Conservation (phyloP, 2,888 invertebrate genomes). For the Ommatoiulus sabulosus region DNA sequence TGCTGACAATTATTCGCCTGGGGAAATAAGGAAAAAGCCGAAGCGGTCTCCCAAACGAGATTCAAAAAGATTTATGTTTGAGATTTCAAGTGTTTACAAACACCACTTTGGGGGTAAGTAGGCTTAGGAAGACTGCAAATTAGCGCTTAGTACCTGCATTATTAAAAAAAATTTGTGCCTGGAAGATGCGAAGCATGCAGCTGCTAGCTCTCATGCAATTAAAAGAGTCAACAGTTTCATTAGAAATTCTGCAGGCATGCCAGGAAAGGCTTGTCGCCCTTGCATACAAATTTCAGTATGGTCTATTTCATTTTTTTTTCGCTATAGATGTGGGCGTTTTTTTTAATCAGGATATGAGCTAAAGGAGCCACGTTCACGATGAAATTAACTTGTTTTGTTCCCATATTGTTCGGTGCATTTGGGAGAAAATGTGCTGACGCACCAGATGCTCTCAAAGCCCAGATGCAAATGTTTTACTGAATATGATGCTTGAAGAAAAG, state of each 20-base stretch:
- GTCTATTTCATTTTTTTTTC: too few species aligned
- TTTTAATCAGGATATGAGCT: too few species aligned
- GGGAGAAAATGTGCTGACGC: too few species aligned
- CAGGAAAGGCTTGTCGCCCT: not conserved
- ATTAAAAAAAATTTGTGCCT: not conserved
- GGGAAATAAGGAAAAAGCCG: constrained; percentile 4
- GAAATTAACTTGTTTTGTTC: too few species aligned
- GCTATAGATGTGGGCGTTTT: too few species aligned
- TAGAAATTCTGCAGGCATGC: not conserved
- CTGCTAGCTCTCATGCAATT: not conserved
- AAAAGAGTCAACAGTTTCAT: not conserved
- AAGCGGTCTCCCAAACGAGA: not conserved
- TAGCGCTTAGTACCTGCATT: not conserved
- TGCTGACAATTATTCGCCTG: not conserved
- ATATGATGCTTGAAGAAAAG: too few species aligned
- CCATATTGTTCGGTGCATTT: too few species aligned
- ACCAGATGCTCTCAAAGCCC: too few species aligned
- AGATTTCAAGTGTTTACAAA: not conserved
- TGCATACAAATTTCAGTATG: not conserved
- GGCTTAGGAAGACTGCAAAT: not conserved
- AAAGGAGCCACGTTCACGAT: too few species aligned
- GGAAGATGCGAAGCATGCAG: not conserved
- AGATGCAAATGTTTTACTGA: too few species aligned
- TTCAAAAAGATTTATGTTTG: constrained; percentile 6
- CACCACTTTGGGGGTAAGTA: constrained; percentile 11